Base-by-base conservation (phyloP, 2,113 vertebrate genomes). In the Cynocephalus volans region DNA sequence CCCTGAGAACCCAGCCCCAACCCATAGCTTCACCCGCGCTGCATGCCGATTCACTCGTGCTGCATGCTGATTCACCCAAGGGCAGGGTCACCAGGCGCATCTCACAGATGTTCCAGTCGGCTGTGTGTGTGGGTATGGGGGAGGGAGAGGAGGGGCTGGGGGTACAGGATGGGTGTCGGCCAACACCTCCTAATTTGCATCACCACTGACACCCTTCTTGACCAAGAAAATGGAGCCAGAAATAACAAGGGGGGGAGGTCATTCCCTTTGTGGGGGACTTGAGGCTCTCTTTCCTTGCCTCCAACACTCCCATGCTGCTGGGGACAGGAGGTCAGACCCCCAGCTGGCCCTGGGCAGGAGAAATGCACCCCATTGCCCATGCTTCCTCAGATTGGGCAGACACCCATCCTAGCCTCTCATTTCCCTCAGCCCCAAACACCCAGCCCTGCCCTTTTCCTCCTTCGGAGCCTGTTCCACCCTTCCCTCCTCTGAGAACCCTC, bases 91-190 rank as follows among this genome's bases (percentile, higher is more conserved):
- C 41, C 48, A 28, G 83, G 76, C 24, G 0, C 21, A 11, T 54
- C 85, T 60, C 15, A 45, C 80, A 90, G 93, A 77, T 72, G 95
- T 77, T 86, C 69, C 80, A 70, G 82, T 36, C 17, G 11, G 24
- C 80, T 70, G 77, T 97, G 92, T 84, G 90, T 36, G 90, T 87
- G 89, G 95, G 83, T 65, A 79, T 45, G 14, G 56, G 60, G 82
- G 62, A 56, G 86, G 86, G 72, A 5, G 76, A 67, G 87, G 60
- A 67, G 64, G 88, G 89, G 84, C 48, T 33, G 54, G 70, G 86
- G 67, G 96, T 92, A 97, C 98, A 98, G 98, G 98, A 98, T 98
- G 98, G 98, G 98, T 98, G 98, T 98, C 60, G 94, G 88, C 98
- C 96, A 93, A 86, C 82, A 93, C 93, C 86, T 88, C 95, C 93